phyloP scores from a whole-genome alignment of 2,797 vertebrate genomes.

The Acipenser transmontanus region DNA sequence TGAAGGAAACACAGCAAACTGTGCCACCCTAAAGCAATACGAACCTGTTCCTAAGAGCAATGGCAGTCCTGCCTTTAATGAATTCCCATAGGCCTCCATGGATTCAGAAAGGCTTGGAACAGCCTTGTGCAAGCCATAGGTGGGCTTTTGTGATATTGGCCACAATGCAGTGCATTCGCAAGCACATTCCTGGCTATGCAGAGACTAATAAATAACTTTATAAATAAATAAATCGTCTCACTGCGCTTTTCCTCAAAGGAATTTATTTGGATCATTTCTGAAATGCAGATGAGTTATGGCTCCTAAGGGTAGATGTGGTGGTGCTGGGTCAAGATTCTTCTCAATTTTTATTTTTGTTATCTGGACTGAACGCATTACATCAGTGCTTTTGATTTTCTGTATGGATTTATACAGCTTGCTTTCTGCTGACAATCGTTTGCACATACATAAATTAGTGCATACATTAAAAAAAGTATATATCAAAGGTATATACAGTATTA shows the following conservation, averaged over 20 bases:
- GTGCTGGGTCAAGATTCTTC: no score
- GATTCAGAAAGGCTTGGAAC: slow-evolving; percentile 2
- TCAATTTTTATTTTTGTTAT: no score
- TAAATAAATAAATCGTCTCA: slow-evolving; percentile 19
- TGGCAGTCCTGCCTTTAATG: slow-evolving; percentile 33
- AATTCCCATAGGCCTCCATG: slow-evolving; percentile 23
- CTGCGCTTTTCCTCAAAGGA: slow-evolving; percentile 17
- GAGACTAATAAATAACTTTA: slow-evolving; percentile 26
- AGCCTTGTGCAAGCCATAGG: slow-evolving; percentile 21
- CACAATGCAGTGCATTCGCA: slow-evolving; percentile 14
- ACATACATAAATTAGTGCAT: no score
- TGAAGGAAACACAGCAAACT: no score
- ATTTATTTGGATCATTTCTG: slow-evolving; percentile 19
- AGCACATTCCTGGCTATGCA: slow-evolving; percentile 22
- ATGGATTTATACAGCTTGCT: no score
- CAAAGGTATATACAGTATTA: no score
- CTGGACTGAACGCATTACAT: no score
- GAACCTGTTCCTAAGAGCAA: no score
- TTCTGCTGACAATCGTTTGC: no score
- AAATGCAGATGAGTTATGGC: slow-evolving; percentile 21
- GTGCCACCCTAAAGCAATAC: no score
- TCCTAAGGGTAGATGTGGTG: neutral
- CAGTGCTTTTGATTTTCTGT: no score
- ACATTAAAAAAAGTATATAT: no score
- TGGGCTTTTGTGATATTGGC: slow-evolving; percentile 22